Conservation (phyloP, 2,888 invertebrate species). For the Ligdia adustata region DNA sequence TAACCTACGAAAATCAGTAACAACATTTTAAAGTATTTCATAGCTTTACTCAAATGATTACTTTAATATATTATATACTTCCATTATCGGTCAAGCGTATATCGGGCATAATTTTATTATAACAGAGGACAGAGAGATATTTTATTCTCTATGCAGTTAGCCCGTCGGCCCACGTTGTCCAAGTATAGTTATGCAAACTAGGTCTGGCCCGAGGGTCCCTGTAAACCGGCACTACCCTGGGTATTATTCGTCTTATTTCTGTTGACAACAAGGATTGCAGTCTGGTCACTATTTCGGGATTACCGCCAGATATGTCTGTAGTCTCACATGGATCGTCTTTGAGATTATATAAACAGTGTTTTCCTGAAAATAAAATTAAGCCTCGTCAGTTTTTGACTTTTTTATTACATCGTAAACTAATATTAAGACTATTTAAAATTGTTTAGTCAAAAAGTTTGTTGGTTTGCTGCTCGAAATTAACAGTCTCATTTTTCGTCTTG, state of each 20-base stretch:
- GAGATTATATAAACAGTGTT: slow-evolving; percentile 63
- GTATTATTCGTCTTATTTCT: slow-evolving; percentile 52
- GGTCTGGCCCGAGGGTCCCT: slow-evolving; percentile 60
- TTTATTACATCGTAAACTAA: no score
- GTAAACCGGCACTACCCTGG: slow-evolving; percentile 49
- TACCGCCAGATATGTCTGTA: slow-evolving; percentile 49
- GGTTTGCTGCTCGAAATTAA: no score
- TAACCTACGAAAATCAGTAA: no score
- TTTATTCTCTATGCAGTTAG: not conserved
- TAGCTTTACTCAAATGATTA: no score
- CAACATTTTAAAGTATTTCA: no score
- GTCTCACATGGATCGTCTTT: slow-evolving; percentile 68
- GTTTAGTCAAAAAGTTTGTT: no score
- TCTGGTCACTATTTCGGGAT: slow-evolving; percentile 51
- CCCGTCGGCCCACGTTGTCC: slow-evolving; percentile 57
- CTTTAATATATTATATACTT: no score
- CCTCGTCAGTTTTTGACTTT: no score
- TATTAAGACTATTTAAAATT: no score
- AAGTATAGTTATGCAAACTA: slow-evolving; percentile 59
- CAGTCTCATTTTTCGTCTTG: no score
- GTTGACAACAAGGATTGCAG: slow-evolving; percentile 44
- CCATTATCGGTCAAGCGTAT: not conserved
- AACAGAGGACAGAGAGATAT: not conserved
- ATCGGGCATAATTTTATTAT: slow-evolving; percentile 5
- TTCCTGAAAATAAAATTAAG: slow-evolving; percentile 18